Conservation (phyloP, 2,113 vertebrate genomes). For the Otocyon megalotis region DNA sequence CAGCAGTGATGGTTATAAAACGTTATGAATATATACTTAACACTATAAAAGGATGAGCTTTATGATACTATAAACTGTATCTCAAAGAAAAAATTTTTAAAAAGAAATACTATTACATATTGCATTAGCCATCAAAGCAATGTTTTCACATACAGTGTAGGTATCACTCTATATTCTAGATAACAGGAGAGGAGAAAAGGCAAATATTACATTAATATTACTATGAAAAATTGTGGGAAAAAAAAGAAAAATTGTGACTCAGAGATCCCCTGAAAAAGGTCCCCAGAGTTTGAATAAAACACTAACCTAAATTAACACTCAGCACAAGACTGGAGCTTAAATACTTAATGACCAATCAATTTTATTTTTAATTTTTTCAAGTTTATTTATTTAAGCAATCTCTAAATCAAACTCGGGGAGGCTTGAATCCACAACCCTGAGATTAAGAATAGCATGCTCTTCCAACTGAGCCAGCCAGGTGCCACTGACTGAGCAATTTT, state of each 20-base stretch:
- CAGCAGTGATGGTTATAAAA: not conserved
- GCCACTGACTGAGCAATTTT: not conserved
- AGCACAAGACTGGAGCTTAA: not conserved
- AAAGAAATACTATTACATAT: not conserved
- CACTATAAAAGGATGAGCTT: not conserved
- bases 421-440: not conserved
- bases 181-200: not conserved
- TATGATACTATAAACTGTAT: not conserved
- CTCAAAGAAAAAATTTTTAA: slow-evolving; percentile 10
- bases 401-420: not conserved
- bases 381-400: not conserved
- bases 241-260: not conserved
- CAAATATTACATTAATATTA: slow-evolving; percentile 31
- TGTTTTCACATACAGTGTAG: not conserved
- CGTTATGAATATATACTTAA: slow-evolving; percentile 14
- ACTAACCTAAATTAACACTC: not conserved
- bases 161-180: not conserved
- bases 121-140: slow-evolving; percentile 37
- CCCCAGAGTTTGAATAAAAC: not conserved
- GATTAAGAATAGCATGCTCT: not conserved
- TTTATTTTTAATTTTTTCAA: not conserved
- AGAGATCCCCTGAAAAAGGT: not conserved
- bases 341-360: not conserved
- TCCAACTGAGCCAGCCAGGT: not conserved
- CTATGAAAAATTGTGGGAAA: not conserved